Conservation (phyloP, 2,888 invertebrate genomes). For the Pogonocherus hispidulus region DNA sequence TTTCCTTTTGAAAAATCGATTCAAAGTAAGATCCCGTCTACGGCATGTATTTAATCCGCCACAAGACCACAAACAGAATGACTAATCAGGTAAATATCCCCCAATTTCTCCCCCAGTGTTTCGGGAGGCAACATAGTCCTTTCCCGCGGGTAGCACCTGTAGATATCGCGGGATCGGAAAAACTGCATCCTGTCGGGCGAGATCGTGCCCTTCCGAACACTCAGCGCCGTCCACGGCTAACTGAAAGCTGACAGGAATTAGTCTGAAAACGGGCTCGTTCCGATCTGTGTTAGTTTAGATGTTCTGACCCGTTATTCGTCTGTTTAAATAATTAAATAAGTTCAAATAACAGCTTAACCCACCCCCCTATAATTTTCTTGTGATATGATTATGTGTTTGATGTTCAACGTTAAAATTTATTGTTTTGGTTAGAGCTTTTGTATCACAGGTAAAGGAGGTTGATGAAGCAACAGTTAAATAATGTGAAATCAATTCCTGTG, state of each 20-base stretch:
- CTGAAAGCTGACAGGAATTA: slow-evolving; percentile 45
- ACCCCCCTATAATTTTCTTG: background rate
- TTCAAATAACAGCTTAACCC: background rate
- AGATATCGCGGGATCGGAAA: slow-evolving; percentile 52
- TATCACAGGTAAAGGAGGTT: slow-evolving; percentile 1
- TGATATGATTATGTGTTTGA: slow-evolving; percentile 1
- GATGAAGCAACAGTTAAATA: background rate
- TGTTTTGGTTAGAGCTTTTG: slow-evolving; percentile 10
- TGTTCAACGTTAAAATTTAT: background rate
- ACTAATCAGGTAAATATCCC: slow-evolving; percentile 21
- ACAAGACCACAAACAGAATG: slow-evolving; percentile 12
- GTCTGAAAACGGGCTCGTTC: slow-evolving; percentile 52
- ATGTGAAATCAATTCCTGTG: slow-evolving; percentile 7
- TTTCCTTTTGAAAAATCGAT: background rate
- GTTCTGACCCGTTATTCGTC: slow-evolving; percentile 18
- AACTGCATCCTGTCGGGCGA: slow-evolving; percentile 46
- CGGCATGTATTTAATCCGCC: background rate
- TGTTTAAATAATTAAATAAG: slow-evolving; percentile 6
- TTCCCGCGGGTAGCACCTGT: slow-evolving; percentile 53
- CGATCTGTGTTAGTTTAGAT: slow-evolving; percentile 23
- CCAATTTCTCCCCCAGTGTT: slow-evolving; percentile 24
- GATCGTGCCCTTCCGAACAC: slow-evolving; percentile 41
- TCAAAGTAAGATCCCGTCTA: background rate
- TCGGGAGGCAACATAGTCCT: slow-evolving; percentile 10
- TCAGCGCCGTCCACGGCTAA: slow-evolving; percentile 44